phyloP scores from a whole-genome alignment of 2,888 invertebrate species.

The Drosophila peninsularis region DNA sequence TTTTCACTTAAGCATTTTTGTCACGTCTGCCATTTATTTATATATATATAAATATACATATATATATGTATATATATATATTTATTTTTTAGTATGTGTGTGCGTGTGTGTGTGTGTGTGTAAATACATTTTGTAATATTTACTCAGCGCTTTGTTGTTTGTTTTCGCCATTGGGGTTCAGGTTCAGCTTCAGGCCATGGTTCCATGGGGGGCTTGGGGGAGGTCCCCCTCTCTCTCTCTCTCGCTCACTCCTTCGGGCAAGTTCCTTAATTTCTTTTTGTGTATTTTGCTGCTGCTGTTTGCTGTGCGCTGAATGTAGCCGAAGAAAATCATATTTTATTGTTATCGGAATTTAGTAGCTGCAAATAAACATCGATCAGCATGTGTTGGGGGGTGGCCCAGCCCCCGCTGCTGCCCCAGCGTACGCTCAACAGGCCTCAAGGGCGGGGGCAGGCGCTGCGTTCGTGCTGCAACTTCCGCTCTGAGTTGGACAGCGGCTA shows the following conservation, averaged over 20 bases:
- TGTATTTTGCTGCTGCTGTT: constrained; percentile 51
- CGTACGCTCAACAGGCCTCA: not conserved
- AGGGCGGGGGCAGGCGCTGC: not conserved
- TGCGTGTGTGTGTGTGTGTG: constrained; percentile 33
- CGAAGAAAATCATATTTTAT: constrained; percentile 77
- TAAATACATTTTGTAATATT: constrained; percentile 78
- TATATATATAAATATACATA: constrained; percentile 31
- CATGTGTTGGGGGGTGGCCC: constrained; percentile 4
- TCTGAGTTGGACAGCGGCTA: constrained; percentile 13
- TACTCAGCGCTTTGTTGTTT: constrained; percentile 72
- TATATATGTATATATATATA: constrained; percentile 32
- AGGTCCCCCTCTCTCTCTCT: not conserved
- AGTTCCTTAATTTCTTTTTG: constrained; percentile 77
- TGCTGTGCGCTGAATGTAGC: constrained; percentile 37
- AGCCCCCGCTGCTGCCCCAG: not conserved
- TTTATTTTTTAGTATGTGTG: constrained; percentile 30
- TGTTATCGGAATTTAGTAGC: constrained; percentile 75
- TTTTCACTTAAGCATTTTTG: constrained; percentile 79
- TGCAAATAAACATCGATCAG: constrained; percentile 64
- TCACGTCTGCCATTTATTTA: constrained; percentile 76
- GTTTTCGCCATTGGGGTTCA: constrained; percentile 56
- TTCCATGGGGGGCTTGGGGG: no score
- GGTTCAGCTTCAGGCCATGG: constrained; percentile 21
- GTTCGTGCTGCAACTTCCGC: constrained; percentile 32
- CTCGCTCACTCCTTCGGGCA: constrained; percentile 26